Conservation (phyloP, 53 echinoderm and acorn worm species). For the Apostichopus leukothele region DNA sequence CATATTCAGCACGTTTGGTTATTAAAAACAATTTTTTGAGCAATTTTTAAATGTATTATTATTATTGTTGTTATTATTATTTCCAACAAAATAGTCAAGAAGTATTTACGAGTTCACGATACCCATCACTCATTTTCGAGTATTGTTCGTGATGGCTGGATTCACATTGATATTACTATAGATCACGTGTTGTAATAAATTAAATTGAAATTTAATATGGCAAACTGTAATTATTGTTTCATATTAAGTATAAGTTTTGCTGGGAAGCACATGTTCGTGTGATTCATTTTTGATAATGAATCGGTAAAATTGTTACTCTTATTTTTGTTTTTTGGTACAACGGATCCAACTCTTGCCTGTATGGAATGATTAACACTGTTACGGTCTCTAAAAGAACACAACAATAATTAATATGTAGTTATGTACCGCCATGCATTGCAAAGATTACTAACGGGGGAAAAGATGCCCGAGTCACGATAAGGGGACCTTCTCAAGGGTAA, state of each 20-base stretch:
- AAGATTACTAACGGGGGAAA: no score
- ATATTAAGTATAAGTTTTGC: not conserved
- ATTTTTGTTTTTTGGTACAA: no score
- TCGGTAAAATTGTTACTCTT: no score
- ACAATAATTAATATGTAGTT: no score
- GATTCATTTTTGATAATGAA: no score
- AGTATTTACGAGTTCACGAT: not conserved
- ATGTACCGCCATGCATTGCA: no score
- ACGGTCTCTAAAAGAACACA: no score
- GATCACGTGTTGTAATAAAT: not conserved
- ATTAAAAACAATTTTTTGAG: not conserved
- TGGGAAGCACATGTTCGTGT: no score
- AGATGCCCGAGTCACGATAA: no score
- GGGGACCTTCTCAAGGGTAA: no score
- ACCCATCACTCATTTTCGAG: not conserved
- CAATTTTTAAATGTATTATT: not conserved
- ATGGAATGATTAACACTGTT: no score
- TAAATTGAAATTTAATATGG: not conserved
- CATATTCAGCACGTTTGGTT: not conserved
- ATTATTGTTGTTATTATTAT: not conserved
- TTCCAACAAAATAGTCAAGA: not conserved
- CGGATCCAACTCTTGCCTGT: no score
- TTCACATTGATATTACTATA: not conserved
- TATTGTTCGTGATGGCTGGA: not conserved
- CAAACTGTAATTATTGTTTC: not conserved